phyloP scores from a whole-genome alignment of 2,888 invertebrate species.

The Thera britannica region DNA sequence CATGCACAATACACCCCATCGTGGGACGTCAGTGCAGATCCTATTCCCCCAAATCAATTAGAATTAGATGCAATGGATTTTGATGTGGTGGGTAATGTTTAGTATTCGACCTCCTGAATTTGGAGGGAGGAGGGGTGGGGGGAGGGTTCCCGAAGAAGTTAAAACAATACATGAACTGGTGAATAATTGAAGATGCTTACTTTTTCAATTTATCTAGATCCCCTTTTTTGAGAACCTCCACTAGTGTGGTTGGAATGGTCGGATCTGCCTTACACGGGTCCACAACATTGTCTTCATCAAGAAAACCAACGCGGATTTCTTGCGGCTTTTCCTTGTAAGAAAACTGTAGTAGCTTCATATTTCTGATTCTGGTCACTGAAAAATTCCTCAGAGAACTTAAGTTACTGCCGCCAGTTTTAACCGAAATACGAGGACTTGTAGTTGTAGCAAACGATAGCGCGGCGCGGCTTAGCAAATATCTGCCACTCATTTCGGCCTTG shows the following conservation, averaged over 20 bases:
- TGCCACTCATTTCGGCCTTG: slow-evolving; percentile 52
- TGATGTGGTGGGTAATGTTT: no score
- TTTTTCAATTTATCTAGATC: slow-evolving; percentile 59
- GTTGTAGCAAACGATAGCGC: slow-evolving; percentile 59
- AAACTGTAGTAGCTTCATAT: slow-evolving; percentile 91
- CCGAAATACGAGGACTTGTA: slow-evolving; percentile 52
- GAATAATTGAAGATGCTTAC: slow-evolving; percentile 54
- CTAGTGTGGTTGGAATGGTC: slow-evolving; percentile 67
- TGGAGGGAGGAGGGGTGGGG: no score
- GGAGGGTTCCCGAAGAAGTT: no score
- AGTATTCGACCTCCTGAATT: no score
- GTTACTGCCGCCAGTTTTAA: slow-evolving; percentile 38
- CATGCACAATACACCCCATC: no score
- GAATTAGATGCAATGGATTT: no score
- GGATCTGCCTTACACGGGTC: slow-evolving; percentile 87
- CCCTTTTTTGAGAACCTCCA: slow-evolving; percentile 74
- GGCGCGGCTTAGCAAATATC: slow-evolving; percentile 44
- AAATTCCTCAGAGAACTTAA: slow-evolving; percentile 48
- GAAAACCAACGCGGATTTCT: slow-evolving; percentile 87
- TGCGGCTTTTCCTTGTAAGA: slow-evolving; percentile 80
- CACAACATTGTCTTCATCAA: slow-evolving; percentile 86
- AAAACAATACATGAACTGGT: no score
- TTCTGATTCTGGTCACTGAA: slow-evolving; percentile 58
- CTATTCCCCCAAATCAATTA: no score
- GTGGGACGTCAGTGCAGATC: no score